These are phyloP conservation scores for Xiphorhynchus elegans DNA, from an alignment of 2,113 vertebrate genomes.

Conservation along the genomic window DNA sequence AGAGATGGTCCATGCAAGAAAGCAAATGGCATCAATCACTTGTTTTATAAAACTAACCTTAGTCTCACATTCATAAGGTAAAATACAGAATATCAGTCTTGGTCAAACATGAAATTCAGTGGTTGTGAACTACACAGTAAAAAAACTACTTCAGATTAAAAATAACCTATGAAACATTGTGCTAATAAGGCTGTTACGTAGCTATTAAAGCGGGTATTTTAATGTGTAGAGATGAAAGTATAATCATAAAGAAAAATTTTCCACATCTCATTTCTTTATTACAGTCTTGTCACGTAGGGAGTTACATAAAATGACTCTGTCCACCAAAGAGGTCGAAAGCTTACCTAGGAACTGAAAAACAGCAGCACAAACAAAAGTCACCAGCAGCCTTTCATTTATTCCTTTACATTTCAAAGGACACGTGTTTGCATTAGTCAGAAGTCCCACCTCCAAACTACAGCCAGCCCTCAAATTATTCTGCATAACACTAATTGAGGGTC, in stretches of 20 bases:
- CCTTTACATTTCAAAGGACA: constrained; percentile 26
- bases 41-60: neutral
- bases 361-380: constrained; percentile 48
- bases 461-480: constrained; percentile 26
- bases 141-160: neutral
- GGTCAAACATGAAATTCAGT: neutral
- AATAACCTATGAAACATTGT: neutral
- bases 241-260: constrained; percentile 12
- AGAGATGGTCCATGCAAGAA: neutral
- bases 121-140: neutral
- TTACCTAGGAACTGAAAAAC: constrained; percentile 12
- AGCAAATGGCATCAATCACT: neutral
- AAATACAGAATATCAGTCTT: neutral
- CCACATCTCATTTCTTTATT: constrained; percentile 25
- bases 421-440: neutral
- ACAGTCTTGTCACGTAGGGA: neutral
- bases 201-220: neutral
- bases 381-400: constrained; percentile 36
- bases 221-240: neutral
- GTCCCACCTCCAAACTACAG: neutral
- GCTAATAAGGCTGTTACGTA: neutral
- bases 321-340: neutral
- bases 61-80: neutral
- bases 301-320: neutral
- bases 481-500: constrained; percentile 47